Base-by-base conservation (phyloP, 1,140 invertebrate species). In the Neotoxoptera formosana region DNA sequence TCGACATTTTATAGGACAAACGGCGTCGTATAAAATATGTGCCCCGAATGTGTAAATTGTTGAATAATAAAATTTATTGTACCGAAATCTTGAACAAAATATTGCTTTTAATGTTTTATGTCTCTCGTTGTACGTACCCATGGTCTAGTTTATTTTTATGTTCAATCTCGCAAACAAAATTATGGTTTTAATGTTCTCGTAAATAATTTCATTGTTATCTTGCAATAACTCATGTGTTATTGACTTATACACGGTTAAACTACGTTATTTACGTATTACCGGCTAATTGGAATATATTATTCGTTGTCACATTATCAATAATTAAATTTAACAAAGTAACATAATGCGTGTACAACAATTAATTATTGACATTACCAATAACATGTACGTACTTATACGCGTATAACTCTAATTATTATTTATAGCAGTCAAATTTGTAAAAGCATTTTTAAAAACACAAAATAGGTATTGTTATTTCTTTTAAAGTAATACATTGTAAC, bases 71-170 rank as follows among this genome's bases (percentile, higher is more conserved):
- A 84, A 84, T 84, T 41, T 84, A 84, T 84, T 84, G 21, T 84
- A 30, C 23, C 9, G 11, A 84, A 84, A 84, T 84, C 83, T 41
- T 84, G 41, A 84, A 84, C 83, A 23, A 84, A 84, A 84, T 83
- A 36, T 84, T 84, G 36, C 83, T 84, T 84, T 45, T 84, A 84
- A 84, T 84, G 83, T 84, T 84, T 84, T 84, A 84, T 84, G 83
- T 84, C 23, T 25, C 41, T 84, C 83, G 83, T 83, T 83, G 67
- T 36, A 83, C 36, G 34, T 36, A 83, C 76, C 76, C 34, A 83
- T 83, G 21, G 41, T 84, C 23, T 84, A 45, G 83, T 84, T 84
- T 84, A 84, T 84, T 84, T 84, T 41, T 84, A 84, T 84, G 83
- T 41, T 84, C 83, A 84, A 84, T 41, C 23, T 45, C 83, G 36